Conservation (phyloP, 2,797 vertebrate genomes). For the Lemur catta region DNA sequence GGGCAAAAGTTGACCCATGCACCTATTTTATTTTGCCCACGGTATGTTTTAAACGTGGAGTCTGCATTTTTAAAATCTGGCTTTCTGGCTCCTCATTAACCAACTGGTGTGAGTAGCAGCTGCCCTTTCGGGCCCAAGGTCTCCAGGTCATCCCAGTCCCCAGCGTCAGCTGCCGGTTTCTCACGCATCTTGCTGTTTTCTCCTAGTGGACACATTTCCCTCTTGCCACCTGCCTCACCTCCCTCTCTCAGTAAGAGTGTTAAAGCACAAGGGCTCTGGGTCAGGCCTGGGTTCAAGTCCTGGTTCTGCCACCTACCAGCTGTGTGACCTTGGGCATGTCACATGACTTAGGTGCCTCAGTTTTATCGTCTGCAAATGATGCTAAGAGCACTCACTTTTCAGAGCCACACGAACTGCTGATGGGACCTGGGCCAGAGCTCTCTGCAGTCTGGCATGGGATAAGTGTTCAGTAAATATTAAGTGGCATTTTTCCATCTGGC, state of each 20-base stretch:
- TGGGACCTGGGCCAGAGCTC: background rate
- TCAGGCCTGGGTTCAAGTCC: background rate
- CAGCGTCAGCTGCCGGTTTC: accelerated
- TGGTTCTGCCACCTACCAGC: background rate
- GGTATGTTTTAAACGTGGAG: background rate
- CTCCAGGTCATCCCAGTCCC: background rate
- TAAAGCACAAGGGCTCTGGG: background rate
- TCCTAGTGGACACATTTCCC: background rate
- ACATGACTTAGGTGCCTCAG: background rate
- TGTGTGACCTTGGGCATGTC: background rate
- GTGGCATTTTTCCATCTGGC: background rate
- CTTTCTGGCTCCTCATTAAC: background rate
- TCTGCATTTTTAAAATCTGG: background rate
- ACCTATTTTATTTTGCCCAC: background rate
- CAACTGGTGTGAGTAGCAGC: background rate
- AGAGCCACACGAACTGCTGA: background rate
- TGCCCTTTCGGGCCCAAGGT: background rate
- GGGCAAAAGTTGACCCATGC: background rate
- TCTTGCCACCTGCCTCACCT: background rate
- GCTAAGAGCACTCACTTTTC: background rate
- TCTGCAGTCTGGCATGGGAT: background rate
- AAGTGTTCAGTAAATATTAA: background rate
- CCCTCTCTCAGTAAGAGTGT: background rate
- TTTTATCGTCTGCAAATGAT: background rate
- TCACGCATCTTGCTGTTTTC: background rate